A percentile compares a stretch with the other conserved stretches of the same genome.
Evolutionary conservation across 2,797 vertebrate species (phyloP).

Genomic region (Argya squamiceps): DNA sequence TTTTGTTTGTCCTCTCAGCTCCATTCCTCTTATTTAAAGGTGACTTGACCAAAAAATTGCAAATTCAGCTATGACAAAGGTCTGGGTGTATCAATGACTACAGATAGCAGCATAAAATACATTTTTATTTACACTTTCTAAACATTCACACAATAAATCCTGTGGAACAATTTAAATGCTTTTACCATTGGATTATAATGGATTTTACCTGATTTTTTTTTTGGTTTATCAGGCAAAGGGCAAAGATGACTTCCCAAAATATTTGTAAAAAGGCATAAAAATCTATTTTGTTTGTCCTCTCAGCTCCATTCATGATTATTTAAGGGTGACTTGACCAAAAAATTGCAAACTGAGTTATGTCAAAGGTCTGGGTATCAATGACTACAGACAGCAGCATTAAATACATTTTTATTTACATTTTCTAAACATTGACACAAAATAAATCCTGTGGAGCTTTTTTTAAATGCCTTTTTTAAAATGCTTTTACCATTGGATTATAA

Average conservation of each 20-base stretch:
- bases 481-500: background rate
- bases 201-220: background rate
- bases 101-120: background rate
- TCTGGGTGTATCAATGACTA: background rate
- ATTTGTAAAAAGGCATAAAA: background rate
- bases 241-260: background rate
- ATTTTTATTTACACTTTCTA: background rate
- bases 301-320: too few species aligned
- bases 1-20: background rate
- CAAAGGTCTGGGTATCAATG: background rate
- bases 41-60: background rate
- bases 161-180: background rate
- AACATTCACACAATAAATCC: background rate
- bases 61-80: background rate
- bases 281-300: background rate
- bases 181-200: background rate
- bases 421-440: background rate
- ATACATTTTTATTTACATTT: background rate
- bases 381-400: too few species aligned
- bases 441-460: background rate
- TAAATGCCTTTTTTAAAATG: too few species aligned
- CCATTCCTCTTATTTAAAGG: background rate
- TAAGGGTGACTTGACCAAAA: too few species aligned
- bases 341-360: background rate
- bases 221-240: background rate